Evolutionary conservation across 1,140 invertebrate species (phyloP), one percentile per base, ranked within the genome.

Genomic region (Teleogryllus occipitalis): DNA sequence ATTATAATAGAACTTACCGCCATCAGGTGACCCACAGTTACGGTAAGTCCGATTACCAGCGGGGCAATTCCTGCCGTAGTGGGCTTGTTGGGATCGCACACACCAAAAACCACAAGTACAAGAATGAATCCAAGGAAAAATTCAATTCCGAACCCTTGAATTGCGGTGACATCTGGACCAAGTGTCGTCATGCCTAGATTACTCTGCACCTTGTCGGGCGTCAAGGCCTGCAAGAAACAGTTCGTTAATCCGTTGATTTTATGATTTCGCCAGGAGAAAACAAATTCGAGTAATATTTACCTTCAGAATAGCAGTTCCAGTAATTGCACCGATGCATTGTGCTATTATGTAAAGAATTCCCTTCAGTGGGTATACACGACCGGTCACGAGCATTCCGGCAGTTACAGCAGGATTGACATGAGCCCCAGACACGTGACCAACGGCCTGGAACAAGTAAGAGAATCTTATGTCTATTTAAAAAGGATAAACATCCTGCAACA

Each of bases 341-440:
- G 91, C 92, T n/a, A 95, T 85, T 12, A 97, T 89, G 86, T 97
- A 97, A 8, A 97, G 87, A 5, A 96, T 47, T 0, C 90, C 93
- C 80, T 94, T 90, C 5, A 95, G 85, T 8, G 96, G 86, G 80
- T 92, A 89, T 77, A 96, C 92, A 83, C 93, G 93, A 21, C 95
- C 93, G 22, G 93, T 92, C 8, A 92, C 91, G 47, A 95, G 85
- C 84, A 97, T 89, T 5, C 92, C 95, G 7, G 89, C 87, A 0
- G 96, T 97, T 15, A 97, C 95, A 0, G 96, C 96, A 0, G 96
- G 96, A 88, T 98, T 98, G 75, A 98, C 89, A 85, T 97, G 96
- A 46, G 94, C 95, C 0, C 96, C 97, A 78, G 94, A 96, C 47
- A 97, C 89, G 85, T 97, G 95, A 7, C 94, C 95, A 79, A 98